phyloP scores from a whole-genome alignment of 2,113 vertebrate genomes.

The Chloebia gouldiae region DNA sequence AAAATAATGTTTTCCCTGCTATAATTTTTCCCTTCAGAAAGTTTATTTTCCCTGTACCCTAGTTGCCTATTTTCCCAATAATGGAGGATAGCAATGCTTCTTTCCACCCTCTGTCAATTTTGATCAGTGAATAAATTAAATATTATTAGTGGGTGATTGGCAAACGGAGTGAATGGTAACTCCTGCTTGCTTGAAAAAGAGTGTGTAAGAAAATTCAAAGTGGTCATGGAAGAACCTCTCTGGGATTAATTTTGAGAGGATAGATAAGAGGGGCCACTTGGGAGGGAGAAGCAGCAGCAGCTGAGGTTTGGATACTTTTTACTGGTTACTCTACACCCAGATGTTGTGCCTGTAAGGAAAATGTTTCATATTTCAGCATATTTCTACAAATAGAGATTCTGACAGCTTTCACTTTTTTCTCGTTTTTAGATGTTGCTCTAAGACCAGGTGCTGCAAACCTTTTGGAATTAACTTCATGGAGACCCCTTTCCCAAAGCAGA shows the following conservation, averaged over 20 bases:
- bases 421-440: not conserved
- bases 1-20: slow-evolving; percentile 30
- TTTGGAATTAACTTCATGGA: not conserved
- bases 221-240: not conserved
- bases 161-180: not conserved
- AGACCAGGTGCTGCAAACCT: not conserved
- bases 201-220: not conserved
- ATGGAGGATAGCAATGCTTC: not conserved
- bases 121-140: not conserved
- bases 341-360: slow-evolving; percentile 4
- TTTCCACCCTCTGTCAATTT: not conserved
- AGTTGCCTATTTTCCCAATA: not conserved
- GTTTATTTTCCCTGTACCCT: not conserved
- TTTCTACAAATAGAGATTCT: not conserved
- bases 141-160: not conserved
- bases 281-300: not conserved
- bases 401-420: not conserved
- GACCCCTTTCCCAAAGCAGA: not conserved
- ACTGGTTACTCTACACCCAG: not conserved
- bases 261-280: not conserved
- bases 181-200: not conserved
- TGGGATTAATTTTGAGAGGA: not conserved
- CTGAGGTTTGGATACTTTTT: not conserved
- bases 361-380: not conserved
- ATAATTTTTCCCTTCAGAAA: not conserved